Conservation (phyloP, 30 jellyfish, hydroid and myxozoan species). For the Clytia hemisphaerica region DNA sequence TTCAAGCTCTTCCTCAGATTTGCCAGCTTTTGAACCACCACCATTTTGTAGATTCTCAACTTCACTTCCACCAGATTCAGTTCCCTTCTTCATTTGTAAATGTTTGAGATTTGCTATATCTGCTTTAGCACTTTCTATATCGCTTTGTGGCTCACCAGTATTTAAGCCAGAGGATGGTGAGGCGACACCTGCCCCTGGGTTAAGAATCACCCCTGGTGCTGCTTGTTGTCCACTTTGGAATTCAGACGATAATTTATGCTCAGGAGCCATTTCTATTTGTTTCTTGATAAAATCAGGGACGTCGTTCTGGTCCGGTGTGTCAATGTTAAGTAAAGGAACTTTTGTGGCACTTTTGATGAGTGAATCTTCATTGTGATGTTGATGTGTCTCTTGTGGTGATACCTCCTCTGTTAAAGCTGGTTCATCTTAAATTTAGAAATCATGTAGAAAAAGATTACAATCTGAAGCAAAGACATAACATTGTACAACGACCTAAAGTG, state of each 20-base stretch:
- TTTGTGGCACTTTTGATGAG: too few species aligned
- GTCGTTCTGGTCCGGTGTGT: constrained; percentile 5
- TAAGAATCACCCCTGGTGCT: neutral
- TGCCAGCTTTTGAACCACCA: neutral
- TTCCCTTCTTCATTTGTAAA: too few species aligned
- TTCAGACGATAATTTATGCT: neutral
- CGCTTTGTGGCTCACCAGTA: neutral
- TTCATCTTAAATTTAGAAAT: too few species aligned
- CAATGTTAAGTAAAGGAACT: constrained; percentile 18
- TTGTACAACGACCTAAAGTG: too few species aligned
- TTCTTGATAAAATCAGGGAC: neutral
- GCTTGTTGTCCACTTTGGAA: neutral
- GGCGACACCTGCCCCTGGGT: neutral
- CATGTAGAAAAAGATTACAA: too few species aligned
- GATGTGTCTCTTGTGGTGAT: too few species aligned
- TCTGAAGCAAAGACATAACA: too few species aligned
- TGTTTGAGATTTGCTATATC: too few species aligned
- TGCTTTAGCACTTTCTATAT: constrained; percentile 9
- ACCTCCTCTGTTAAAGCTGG: too few species aligned
- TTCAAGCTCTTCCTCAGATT: constrained; percentile 23
- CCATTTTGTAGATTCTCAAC: too few species aligned
- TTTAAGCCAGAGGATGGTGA: neutral
- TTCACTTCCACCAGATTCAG: too few species aligned
- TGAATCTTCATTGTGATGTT: too few species aligned
- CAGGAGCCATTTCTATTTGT: neutral